Percentiles rank a stretch among this genome's conserved stretches.
Evolutionary conservation across 2,113 vertebrate genomes (phyloP).

Genomic region (Corynorhinus townsendii): DNA sequence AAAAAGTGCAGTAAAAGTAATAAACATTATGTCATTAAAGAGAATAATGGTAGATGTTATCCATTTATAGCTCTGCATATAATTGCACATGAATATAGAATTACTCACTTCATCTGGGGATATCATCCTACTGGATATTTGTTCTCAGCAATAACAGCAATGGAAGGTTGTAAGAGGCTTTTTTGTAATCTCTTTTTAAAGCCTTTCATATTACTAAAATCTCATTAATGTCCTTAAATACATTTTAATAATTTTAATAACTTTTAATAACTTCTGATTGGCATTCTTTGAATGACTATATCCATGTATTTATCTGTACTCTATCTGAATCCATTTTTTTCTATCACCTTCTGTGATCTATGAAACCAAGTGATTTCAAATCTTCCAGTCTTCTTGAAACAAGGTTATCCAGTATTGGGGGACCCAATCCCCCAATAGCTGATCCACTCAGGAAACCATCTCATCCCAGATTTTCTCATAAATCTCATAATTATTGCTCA

Average conservation of each 20-base stretch:
- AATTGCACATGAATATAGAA: neutral
- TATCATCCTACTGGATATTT: neutral
- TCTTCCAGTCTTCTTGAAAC: neutral
- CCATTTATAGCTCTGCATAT: neutral
- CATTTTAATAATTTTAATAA: neutral
- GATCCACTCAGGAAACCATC: neutral
- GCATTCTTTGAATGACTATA: constrained; percentile 6
- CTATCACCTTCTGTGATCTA: neutral
- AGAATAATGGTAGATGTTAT: neutral
- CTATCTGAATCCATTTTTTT: neutral
- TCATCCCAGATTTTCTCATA: neutral
- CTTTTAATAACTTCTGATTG: neutral
- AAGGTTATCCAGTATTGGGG: neutral
- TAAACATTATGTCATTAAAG: neutral
- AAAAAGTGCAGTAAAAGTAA: neutral
- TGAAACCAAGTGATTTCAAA: neutral
- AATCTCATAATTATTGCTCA: neutral
- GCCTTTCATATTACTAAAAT: neutral
- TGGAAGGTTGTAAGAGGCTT: neutral
- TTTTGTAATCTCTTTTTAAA: constrained; percentile 17
- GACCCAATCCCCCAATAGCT: neutral
- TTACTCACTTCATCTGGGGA: neutral
- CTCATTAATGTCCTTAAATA: neutral
- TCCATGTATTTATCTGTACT: neutral
- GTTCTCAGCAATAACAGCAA: neutral